Evolutionary conservation across 2,888 invertebrate species (phyloP).

Genomic region (Cremastinae sp.): DNA sequence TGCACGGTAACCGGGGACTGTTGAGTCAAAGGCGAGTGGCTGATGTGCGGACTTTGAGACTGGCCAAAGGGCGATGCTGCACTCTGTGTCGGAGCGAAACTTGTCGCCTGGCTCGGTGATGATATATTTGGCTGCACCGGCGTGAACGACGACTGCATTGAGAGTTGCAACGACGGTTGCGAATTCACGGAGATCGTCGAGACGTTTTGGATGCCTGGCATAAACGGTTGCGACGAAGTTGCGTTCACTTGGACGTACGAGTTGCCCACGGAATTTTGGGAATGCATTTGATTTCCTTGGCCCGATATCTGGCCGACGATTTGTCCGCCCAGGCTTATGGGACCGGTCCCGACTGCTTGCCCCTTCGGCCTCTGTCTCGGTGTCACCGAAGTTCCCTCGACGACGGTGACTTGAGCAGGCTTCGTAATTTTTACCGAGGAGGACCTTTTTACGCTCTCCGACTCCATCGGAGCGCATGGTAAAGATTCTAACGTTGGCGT

Average conservation of each 20-base stretch:
- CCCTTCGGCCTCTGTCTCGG: constrained; percentile 92
- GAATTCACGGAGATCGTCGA: constrained; percentile 63
- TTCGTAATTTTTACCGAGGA: constrained; percentile 81
- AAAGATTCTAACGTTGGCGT: constrained; percentile 85
- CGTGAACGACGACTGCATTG: constrained; percentile 62
- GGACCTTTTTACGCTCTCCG: constrained; percentile 84
- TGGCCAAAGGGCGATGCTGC: constrained; percentile 72
- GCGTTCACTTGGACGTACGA: constrained; percentile 71
- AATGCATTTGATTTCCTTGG: constrained; percentile 72
- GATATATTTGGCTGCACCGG: constrained; percentile 70
- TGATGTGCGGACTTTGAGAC: constrained; percentile 74
- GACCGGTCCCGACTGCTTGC: constrained; percentile 75
- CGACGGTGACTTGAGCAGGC: constrained; percentile 80
- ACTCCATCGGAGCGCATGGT: constrained; percentile 85
- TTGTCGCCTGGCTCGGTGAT: constrained; percentile 72
- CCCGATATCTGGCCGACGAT: constrained; percentile 79
- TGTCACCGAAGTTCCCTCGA: constrained; percentile 90
- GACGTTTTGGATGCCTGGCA: constrained; percentile 61
- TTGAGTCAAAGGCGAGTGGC: constrained; percentile 74
- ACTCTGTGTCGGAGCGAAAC: constrained; percentile 68
- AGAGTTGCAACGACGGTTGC: constrained; percentile 61
- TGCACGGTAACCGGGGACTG: constrained; percentile 78
- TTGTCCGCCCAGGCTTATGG: constrained; percentile 77
- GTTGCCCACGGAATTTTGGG: constrained; percentile 69
- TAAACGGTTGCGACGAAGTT: constrained; percentile 67